Evolutionary conservation across 2,797 vertebrate genomes (phyloP).

Genomic region (Balearica regulorum): DNA sequence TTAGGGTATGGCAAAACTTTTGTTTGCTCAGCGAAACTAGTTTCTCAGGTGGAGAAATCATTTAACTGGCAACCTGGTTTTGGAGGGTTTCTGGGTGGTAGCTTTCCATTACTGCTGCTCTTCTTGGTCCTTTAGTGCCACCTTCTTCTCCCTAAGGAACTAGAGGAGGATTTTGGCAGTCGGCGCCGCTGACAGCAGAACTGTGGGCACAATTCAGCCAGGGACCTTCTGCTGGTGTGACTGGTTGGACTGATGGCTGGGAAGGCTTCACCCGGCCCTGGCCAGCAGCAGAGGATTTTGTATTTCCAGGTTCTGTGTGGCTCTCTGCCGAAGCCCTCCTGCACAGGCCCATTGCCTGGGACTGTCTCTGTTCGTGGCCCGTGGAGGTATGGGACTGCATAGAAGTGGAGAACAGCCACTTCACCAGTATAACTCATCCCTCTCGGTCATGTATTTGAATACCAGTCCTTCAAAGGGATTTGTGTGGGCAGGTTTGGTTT

Average conservation of each 20-base stretch:
- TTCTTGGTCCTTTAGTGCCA: not conserved
- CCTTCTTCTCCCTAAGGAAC: not conserved
- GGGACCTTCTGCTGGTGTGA: not conserved
- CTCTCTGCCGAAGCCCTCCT: not conserved
- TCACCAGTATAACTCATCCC: not conserved
- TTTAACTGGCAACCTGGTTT: not conserved
- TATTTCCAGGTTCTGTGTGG: not conserved
- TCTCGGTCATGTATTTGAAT: not conserved
- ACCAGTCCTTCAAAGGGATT: not conserved
- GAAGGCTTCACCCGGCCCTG: not conserved
- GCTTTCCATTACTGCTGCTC: not conserved
- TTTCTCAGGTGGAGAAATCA: not conserved
- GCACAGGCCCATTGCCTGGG: not conserved
- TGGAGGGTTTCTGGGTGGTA: not conserved
- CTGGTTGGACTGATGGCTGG: not conserved
- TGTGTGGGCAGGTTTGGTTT: not conserved
- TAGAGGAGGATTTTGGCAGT: not conserved
- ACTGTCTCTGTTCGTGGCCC: not conserved
- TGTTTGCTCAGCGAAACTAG: not conserved
- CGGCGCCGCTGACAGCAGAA: not conserved
- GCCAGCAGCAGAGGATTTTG: not conserved
- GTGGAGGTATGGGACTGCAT: not conserved
- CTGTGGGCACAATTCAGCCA: not conserved
- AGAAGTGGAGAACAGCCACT: not conserved
- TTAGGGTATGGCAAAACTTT: not conserved